Evolutionary conservation across 2,888 invertebrate genomes (phyloP).

Genomic region (Anaspis maculata): DNA sequence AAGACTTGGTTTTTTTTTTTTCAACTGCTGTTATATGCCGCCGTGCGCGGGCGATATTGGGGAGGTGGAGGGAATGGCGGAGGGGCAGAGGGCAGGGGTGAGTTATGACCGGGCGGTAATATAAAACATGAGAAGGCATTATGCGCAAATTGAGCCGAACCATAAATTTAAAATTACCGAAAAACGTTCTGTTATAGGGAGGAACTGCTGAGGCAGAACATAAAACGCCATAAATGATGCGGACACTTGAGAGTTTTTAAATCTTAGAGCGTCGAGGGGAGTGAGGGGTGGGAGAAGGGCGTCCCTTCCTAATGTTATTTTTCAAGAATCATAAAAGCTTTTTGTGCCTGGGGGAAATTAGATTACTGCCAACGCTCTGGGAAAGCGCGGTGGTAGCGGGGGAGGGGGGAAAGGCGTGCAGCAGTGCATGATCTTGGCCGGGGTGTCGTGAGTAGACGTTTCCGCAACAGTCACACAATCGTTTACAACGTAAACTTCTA

Average conservation of each 20-base stretch:
- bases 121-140: constrained; percentile 12
- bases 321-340: constrained; percentile 28
- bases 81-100: too few species aligned
- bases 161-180: constrained; percentile 26
- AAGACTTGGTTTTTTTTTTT: too few species aligned
- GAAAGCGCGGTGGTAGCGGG: constrained; percentile 6
- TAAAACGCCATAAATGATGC: constrained; percentile 28
- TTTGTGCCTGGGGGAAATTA: constrained; percentile 26
- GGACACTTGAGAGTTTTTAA: constrained; percentile 27
- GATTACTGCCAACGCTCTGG: constrained; percentile 25
- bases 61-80: too few species aligned
- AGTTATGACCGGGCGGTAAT: constrained; percentile 8
- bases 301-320: constrained; percentile 22
- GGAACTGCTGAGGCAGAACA: constrained; percentile 23
- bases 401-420: too few species aligned
- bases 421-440: background rate
- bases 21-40: too few species aligned
- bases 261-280: constrained; percentile 24
- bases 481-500: background rate
- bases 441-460: too few species aligned
- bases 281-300: too few species aligned
- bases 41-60: too few species aligned
- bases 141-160: constrained; percentile 23
- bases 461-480: too few species aligned
- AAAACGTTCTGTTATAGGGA: constrained; percentile 14